Conservation (phyloP, 92 coral and sea anemone species). For the Siderastrea siderea region DNA sequence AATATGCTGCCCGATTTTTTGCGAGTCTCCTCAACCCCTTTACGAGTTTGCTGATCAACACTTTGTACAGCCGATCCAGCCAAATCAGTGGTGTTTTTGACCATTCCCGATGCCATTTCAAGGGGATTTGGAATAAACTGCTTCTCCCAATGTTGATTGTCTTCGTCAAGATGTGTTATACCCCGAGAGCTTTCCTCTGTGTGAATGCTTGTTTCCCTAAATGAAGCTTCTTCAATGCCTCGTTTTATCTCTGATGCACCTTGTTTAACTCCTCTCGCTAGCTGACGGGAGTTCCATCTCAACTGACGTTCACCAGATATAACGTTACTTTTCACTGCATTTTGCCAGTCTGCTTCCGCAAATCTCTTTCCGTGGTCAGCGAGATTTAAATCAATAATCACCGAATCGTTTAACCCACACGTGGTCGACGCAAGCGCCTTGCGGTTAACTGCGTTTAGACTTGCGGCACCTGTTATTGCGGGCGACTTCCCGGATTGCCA, state of each 20-base stretch:
- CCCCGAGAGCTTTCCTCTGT: background rate
- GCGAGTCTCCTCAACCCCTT: slow-evolving; percentile 70
- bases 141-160: background rate
- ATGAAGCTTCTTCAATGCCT: slow-evolving; percentile 1
- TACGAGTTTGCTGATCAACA: slow-evolving; percentile 58
- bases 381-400: slow-evolving; percentile 38
- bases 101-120: slow-evolving; percentile 71
- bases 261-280: slow-evolving; percentile 1
- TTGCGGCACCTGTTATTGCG: slow-evolving; percentile 30
- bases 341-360: slow-evolving; percentile 27
- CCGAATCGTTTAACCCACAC: slow-evolving; percentile 35
- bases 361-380: slow-evolving; percentile 17
- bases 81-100: slow-evolving; percentile 59
- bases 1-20: slow-evolving; percentile 83
- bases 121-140: background rate
- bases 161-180: background rate
- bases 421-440: slow-evolving; percentile 29
- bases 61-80: slow-evolving; percentile 63
- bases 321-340: slow-evolving; percentile 18
- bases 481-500: slow-evolving; percentile 25
- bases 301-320: slow-evolving; percentile 40
- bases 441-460: slow-evolving; percentile 18
- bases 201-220: slow-evolving; percentile 5
- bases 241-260: slow-evolving; percentile 28
- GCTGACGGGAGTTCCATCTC: slow-evolving; percentile 20